A percentile compares a stretch with the other conserved stretches of the same genome.
Evolutionary conservation across 2,888 invertebrate species (phyloP).

Genomic region (Pandemis heparana): DNA sequence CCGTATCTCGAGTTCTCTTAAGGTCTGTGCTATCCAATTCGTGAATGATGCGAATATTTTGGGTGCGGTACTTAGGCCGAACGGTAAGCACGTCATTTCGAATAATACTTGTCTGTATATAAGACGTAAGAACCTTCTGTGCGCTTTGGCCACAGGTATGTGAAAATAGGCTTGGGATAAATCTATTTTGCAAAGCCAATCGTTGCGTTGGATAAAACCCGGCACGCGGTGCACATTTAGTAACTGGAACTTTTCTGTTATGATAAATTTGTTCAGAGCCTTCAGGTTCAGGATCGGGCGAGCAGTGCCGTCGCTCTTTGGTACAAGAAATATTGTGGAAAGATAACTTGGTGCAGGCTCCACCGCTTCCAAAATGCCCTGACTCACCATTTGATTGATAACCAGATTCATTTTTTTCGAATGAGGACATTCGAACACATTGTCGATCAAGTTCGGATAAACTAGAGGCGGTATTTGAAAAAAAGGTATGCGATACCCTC

Average conservation of each 20-base stretch:
- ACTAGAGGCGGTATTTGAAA: background rate
- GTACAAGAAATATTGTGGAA: constrained; percentile 32
- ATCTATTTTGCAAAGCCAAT: background rate
- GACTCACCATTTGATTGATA: constrained; percentile 38
- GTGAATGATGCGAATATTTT: background rate
- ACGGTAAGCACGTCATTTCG: background rate
- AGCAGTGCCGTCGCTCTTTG: constrained; percentile 1
- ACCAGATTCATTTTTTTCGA: constrained; percentile 22
- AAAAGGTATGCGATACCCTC: constrained; percentile 28
- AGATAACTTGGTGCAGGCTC: constrained; percentile 34
- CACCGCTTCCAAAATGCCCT: constrained; percentile 34
- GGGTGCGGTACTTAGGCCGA: background rate
- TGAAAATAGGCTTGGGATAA: constrained; percentile 6
- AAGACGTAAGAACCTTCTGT: background rate
- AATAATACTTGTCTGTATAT: background rate
- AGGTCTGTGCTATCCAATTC: background rate
- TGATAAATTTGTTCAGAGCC: background rate
- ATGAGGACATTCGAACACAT: background rate
- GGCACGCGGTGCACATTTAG: background rate
- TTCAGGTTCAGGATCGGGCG: background rate
- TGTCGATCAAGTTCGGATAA: background rate
- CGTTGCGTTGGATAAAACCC: background rate
- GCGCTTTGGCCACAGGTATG: background rate
- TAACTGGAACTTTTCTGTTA: background rate
- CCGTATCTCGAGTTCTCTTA: background rate